phyloP scores from a whole-genome alignment of 2,797 vertebrate species.

The Syngnathus acus region DNA sequence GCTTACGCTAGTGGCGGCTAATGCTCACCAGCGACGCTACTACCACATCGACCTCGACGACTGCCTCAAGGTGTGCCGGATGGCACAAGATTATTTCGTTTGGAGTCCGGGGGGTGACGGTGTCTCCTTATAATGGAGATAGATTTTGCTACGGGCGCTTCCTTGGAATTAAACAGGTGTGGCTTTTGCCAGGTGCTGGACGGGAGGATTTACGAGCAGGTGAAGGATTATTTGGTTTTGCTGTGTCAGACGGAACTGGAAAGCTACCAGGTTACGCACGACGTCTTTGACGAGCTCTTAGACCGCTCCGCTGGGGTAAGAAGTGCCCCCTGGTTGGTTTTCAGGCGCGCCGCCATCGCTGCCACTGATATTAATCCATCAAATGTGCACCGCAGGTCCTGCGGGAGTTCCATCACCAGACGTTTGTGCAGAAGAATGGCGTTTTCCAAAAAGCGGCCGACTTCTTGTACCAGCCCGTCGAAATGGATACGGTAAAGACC shows the following conservation, averaged over 20 bases:
- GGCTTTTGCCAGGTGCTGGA: slow-evolving; percentile 75
- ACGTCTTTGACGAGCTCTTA: slow-evolving; percentile 86
- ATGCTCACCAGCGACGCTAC: slow-evolving; percentile 91
- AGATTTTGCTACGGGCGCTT: no score
- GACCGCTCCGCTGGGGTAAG: slow-evolving; percentile 84
- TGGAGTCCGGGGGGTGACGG: no score
- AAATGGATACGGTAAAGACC: slow-evolving; percentile 81
- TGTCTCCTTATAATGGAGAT: not conserved
- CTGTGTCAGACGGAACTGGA: slow-evolving; percentile 92
- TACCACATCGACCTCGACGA: slow-evolving; percentile 86
- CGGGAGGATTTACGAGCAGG: slow-evolving; percentile 84
- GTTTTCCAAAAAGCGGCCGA: slow-evolving; percentile 77
- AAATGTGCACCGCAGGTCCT: slow-evolving; percentile 67
- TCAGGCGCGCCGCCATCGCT: not conserved
- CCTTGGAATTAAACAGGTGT: no score
- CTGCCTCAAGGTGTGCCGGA: slow-evolving; percentile 81
- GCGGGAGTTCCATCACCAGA: slow-evolving; percentile 85
- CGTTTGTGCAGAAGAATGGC: slow-evolving; percentile 83
- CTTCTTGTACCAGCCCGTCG: slow-evolving; percentile 85
- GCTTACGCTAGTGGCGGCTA: slow-evolving; percentile 87
- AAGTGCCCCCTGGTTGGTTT: not conserved
- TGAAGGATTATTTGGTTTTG: slow-evolving; percentile 90
- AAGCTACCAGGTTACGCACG: slow-evolving; percentile 78
- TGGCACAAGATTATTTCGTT: no score
- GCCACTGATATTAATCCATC: not conserved